Conservation (phyloP, 2,113 vertebrate genomes). For the Sceloporus undulatus region DNA sequence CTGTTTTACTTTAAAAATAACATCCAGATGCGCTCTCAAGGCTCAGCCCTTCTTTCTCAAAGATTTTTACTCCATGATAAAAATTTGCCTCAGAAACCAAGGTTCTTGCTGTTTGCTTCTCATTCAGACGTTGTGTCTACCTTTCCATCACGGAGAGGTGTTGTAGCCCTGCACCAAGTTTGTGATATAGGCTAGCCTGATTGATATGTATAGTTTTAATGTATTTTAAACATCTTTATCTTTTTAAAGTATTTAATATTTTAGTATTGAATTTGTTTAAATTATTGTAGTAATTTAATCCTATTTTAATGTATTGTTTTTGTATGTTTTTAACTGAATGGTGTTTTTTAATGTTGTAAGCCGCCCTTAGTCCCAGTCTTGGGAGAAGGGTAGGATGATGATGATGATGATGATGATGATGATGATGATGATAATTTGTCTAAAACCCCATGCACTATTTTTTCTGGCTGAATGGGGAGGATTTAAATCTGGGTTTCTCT, state of each 20-base stretch:
- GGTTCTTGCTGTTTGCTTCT: neutral
- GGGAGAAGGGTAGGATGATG: no score
- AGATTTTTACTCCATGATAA: neutral
- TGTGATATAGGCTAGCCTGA: neutral
- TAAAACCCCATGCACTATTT: neutral
- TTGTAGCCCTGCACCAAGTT: neutral
- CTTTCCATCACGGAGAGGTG: neutral
- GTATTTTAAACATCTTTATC: no score
- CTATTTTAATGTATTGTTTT: no score
- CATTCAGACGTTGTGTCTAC: neutral
- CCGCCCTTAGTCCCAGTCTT: no score
- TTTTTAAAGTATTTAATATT: no score
- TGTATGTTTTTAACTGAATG: no score
- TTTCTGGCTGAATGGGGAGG: neutral
- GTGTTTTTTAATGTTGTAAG: no score
- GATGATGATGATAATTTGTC: no score
- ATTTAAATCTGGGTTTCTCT: neutral
- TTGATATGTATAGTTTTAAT: no score
- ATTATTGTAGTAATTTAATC: no score
- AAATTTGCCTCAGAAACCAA: neutral
- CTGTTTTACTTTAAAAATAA: neutral
- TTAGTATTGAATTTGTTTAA: no score
- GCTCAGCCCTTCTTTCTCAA: neutral
- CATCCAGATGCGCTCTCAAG: neutral
- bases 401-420: no score